Evolutionary conservation across 2,797 vertebrate genomes (phyloP), one percentile per base, ranked within the genome.

Genomic region (Phoebastria nigripes): DNA sequence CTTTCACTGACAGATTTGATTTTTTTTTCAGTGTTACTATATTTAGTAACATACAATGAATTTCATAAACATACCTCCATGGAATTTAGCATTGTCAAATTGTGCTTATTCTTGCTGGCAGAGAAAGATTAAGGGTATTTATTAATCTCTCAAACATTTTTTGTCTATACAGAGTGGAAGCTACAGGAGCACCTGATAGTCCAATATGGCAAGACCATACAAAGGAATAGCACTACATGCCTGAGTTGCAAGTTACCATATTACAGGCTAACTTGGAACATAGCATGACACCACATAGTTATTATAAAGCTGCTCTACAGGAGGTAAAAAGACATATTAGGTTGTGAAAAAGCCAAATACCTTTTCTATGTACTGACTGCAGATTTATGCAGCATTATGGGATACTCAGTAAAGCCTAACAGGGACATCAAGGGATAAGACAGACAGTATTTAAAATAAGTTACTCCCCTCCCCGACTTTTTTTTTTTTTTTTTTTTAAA

Each of bases 401-500:
- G 20, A 44, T 12, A 74, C 62, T 37, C 47, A 31, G 41, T 15
- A 73, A 80, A 85, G 54, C 59, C 71, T 25, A 55, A 12, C 17
- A 80, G 44, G 13, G 59, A 29, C 26, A 73, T 18, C 47, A 80
- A 46, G 15, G 39, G 33, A 20, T 71, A 73, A 74, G 16, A 82
- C 2, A 65, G 44, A 12, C 37, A 86, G 21, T 42, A 70, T 2
- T 39, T 39, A 10, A 39, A 39, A 39, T 39, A 39, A 86, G 37
- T 15, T 58, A 58, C 17, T 31, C 12, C 22, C 9, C 15, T 8
- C 12, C 7, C 1, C 6, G 0, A 8, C 1, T 17, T 35, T 35
- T 46, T 35, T 17, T 70, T 69, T 54, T 17, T 70, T n/a, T 24
- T 46, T 28, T 33, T 28, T 63, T 14, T 21, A 41, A 69, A 44